Base-by-base conservation (phyloP, 1,140 invertebrate genomes). In the Cylas formicarius region DNA sequence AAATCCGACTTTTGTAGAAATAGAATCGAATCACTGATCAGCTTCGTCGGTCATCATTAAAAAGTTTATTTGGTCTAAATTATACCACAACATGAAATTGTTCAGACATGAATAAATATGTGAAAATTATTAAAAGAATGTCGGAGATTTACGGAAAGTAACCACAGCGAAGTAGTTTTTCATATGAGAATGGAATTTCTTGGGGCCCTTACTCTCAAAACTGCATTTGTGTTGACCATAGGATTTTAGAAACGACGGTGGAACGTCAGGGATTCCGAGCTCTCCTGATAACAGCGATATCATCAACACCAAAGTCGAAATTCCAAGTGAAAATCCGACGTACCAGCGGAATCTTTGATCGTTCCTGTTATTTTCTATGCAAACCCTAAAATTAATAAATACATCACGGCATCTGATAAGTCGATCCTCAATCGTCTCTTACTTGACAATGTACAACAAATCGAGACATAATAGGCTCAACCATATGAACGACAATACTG, bases 381-480 rank as follows among this genome's bases (percentile, higher is more conserved):
- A 31, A n/a, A 23, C 18, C 8, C 47, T 29, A 33, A 44, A 36
- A 48, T 6, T 24, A 20, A 17, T 3, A 13, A n/a, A 26, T 9
- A 26, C 10, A 24, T 23, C 17, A 3, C 27, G 27, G 27, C 16
- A 28, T 28, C 27, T 28, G 11, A n/a, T 28, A 14, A 14, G 2
- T 11, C 27, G 16, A 2, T 28, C 5, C 16, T 28, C 4, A 2
- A 5, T 28, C n/a, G 3, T 34, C 19, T 39, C 55, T 50, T 41
- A 56, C 52, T 31, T 54, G n/a, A 57, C 38, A 33, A 43, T 40
- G 29, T 44, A 50, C 8, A 50, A 29, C 5, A 55, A 32, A 10
- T 57, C 55, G 7, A 49, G 17, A 40, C 55, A 55, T 20, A 57
- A 44, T 36, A 55, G 50, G 6, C 38, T 19, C 14, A 57, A 26